These are phyloP conservation scores for Pelecanus crispus DNA, from an alignment of 2,113 vertebrate genomes.

Conservation along the genomic window DNA sequence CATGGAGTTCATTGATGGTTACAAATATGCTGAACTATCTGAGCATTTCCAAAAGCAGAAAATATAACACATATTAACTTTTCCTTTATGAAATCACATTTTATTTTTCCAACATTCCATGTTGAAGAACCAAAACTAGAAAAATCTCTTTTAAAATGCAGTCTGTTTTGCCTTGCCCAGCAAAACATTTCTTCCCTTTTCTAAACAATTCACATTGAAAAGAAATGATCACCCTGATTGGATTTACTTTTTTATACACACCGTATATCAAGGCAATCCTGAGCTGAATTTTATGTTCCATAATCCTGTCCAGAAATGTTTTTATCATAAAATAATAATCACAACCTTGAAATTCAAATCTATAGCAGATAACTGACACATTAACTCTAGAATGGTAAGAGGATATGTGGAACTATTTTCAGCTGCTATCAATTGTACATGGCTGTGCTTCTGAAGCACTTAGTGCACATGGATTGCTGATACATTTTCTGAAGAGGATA, in stretches of 20 bases:
- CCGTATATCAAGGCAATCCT: neutral
- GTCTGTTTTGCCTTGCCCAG: neutral
- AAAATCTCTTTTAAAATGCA: neutral
- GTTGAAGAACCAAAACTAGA: neutral
- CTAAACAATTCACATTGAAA: neutral
- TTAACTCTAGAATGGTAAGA: neutral
- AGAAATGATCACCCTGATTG: neutral
- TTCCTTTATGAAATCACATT: neutral
- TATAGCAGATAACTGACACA: neutral
- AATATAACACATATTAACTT: neutral
- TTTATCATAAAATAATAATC: neutral
- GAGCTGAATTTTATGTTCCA: neutral
- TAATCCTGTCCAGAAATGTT: neutral
- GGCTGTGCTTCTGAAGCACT: neutral
- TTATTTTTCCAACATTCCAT: neutral
- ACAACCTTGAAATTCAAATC: neutral
- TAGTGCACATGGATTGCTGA: neutral
- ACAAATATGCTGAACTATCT: neutral
- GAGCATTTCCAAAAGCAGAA: neutral
- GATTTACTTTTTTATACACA: neutral
- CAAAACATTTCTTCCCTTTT: neutral
- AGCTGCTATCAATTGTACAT: neutral
- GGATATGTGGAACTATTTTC: neutral
- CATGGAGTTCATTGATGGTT: neutral
- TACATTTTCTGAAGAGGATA: neutral